These are phyloP conservation scores for Ctenochaetus hawaiiensis DNA, from an alignment of 2,797 vertebrate species.

Conservation along the genomic window DNA sequence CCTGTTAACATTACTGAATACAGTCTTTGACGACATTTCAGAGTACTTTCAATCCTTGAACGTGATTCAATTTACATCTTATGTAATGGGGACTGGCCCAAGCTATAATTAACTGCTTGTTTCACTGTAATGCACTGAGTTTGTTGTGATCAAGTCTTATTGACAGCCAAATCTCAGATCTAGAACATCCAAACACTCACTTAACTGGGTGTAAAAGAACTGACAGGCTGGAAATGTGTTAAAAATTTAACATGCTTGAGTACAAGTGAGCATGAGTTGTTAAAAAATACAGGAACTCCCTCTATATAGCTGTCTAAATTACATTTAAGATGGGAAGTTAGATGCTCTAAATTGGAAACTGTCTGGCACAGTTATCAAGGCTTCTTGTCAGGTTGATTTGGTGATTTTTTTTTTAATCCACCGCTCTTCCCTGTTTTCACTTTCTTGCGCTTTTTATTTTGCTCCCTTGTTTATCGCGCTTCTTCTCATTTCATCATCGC, in stretches of 20 bases:
- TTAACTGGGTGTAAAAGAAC: neutral
- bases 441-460: constrained; percentile 49
- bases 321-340: constrained; percentile 26
- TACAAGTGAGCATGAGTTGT: constrained; percentile 10
- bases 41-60: neutral
- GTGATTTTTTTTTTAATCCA: constrained; percentile 25
- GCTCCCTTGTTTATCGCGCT: constrained; percentile 59
- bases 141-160: neutral
- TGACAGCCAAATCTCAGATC: neutral
- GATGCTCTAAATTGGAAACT: constrained; percentile 42
- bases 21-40: neutral
- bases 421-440: constrained; percentile 33
- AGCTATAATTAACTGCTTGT: neutral
- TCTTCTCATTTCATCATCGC: constrained; percentile 62
- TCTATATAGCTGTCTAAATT: constrained; percentile 27
- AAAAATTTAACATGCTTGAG: constrained; percentile 1
- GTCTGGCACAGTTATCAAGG: constrained; percentile 40
- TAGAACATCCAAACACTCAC: neutral
- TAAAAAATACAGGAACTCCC: neutral
- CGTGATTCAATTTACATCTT: neutral
- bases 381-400: constrained; percentile 54
- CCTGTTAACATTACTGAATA: constrained; percentile 9
- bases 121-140: neutral
- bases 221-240: constrained; percentile 11
- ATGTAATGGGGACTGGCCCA: neutral